Percentiles rank a stretch among this genome's conserved stretches.
Evolutionary conservation across 2,113 vertebrate genomes (phyloP).

Genomic region (Rana temporaria): DNA sequence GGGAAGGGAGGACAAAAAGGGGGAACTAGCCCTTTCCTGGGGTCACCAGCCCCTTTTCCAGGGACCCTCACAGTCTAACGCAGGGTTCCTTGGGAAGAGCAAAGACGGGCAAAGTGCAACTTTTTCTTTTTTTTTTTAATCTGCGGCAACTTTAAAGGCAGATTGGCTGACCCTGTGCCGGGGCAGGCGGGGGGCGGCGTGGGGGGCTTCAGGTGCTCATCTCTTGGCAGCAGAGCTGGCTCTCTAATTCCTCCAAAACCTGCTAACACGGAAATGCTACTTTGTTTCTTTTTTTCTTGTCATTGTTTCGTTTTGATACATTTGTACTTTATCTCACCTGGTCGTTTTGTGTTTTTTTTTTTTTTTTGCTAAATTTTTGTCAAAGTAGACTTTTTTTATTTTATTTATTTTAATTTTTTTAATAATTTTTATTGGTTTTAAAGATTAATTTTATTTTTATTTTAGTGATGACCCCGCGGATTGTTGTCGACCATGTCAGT

Average conservation of each 20-base stretch:
- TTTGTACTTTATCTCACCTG: no score
- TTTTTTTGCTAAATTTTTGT: no score
- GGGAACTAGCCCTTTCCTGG: neutral
- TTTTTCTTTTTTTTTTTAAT: conserved; percentile 47
- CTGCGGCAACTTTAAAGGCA: neutral
- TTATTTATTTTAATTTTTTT: neutral
- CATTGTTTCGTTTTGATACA: no score
- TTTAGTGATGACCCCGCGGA: no score
- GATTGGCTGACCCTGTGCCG: neutral
- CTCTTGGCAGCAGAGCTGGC: conserved; percentile 13
- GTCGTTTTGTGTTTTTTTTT: no score
- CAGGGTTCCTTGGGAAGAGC: neutral
- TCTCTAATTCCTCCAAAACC: neutral
- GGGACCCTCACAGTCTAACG: neutral
- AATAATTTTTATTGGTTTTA: no score
- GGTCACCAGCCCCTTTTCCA: conserved; percentile 35
- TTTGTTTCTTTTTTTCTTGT: no score
- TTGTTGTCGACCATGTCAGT: no score
- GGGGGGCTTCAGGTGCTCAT: neutral
- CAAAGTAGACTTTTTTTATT: neutral
- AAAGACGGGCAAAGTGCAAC: conserved; percentile 58
- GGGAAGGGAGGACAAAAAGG: neutral
- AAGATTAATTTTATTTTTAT: no score
- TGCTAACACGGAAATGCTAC: no score
- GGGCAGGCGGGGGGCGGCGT: neutral